Evolutionary conservation across 2,888 invertebrate species (phyloP).

Genomic region (Polyommatus icarus): DNA sequence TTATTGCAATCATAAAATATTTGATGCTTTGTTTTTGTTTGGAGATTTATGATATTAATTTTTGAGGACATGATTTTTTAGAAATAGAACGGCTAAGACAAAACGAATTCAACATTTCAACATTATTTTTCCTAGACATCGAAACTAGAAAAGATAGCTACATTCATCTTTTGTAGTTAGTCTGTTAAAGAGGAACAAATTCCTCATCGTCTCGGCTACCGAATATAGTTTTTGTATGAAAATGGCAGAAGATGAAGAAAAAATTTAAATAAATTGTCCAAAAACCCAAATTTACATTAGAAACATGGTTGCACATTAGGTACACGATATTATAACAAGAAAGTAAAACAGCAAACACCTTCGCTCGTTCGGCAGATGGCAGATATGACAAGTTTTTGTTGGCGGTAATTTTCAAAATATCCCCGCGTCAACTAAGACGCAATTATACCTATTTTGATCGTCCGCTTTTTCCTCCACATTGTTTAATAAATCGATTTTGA

Average conservation of each 20-base stretch:
- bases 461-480: conserved; percentile 53
- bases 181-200: too few species aligned
- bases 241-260: too few species aligned
- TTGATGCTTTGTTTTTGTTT: background rate
- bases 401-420: conserved; percentile 68
- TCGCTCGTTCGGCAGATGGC: conserved; percentile 32
- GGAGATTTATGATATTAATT: conserved; percentile 35
- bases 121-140: too few species aligned
- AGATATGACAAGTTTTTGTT: conserved; percentile 52
- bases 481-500: conserved; percentile 26
- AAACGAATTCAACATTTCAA: too few species aligned
- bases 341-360: conserved; percentile 14
- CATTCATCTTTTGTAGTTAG: too few species aligned
- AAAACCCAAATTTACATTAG: background rate
- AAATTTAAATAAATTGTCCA: too few species aligned
- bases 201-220: too few species aligned
- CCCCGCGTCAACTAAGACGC: conserved; percentile 56
- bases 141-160: too few species aligned
- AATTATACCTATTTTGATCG: conserved; percentile 75
- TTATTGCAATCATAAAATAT: background rate
- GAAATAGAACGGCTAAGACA: too few species aligned
- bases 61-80: background rate
- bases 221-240: too few species aligned
- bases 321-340: background rate
- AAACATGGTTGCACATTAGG: background rate